Percentiles rank a stretch among this genome's conserved stretches.
phyloP scores from a whole-genome alignment of 2,113 vertebrate genomes.

The Aptenodytes patagonicus region DNA sequence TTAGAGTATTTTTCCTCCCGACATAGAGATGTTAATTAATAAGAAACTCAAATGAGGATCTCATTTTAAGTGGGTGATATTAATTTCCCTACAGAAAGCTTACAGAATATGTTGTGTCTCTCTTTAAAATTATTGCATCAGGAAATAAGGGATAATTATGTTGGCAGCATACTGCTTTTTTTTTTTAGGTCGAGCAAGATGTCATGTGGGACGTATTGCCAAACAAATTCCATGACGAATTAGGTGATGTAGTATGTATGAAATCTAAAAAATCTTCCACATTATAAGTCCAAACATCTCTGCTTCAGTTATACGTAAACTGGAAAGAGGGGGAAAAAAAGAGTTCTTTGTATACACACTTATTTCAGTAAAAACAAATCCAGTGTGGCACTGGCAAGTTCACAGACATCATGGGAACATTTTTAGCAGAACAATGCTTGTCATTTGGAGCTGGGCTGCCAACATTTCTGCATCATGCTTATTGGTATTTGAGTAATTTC shows the following conservation, averaged over 20 bases:
- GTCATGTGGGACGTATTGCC: neutral
- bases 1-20: neutral
- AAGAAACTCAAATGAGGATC: neutral
- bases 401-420: neutral
- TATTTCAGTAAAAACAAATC: constrained; percentile 4
- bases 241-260: neutral
- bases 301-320: neutral
- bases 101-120: neutral
- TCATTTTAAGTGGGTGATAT: neutral
- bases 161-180: constrained; percentile 9
- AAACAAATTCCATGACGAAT: constrained; percentile 40
- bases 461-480: neutral
- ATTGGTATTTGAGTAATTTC: constrained; percentile 45
- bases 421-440: neutral
- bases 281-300: neutral
- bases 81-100: neutral
- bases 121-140: constrained; percentile 14
- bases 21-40: neutral
- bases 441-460: constrained; percentile 17
- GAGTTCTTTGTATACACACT: neutral
- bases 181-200: constrained; percentile 13
- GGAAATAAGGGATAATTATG: constrained; percentile 50
- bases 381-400: neutral
- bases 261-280: neutral
- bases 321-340: neutral